Evolutionary conservation across 2,113 vertebrate genomes (phyloP).

Genomic region (Anolis sagrei): DNA sequence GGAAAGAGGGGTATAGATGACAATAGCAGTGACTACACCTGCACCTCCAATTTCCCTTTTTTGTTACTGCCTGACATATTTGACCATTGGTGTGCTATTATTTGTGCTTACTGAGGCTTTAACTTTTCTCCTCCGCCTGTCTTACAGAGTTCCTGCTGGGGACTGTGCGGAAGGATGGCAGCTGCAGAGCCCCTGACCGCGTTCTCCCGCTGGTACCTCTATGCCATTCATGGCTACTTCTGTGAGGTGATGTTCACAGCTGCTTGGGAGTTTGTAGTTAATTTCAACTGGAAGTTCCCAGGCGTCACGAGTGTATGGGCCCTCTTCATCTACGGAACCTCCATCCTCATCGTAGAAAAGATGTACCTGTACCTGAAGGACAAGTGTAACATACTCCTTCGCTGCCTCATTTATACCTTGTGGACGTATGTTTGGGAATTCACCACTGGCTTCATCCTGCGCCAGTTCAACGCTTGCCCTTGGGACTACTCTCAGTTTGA

Average conservation of each 20-base stretch:
- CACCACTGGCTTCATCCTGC: conserved; percentile 90
- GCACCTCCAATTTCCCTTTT: no score
- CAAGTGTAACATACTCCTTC: conserved; percentile 86
- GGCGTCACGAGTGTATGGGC: conserved; percentile 98
- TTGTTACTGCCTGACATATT: background rate
- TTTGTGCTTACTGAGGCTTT: background rate
- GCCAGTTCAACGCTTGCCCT: conserved; percentile 95
- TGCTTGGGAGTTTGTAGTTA: conserved; percentile 95
- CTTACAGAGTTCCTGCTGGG: conserved; percentile 63
- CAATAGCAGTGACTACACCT: no score
- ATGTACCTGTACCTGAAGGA: conserved; percentile 92
- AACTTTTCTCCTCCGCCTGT: background rate
- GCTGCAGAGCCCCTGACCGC: conserved; percentile 89
- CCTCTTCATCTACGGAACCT: conserved; percentile 97
- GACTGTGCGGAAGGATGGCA: conserved; percentile 67
- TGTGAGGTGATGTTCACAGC: conserved; percentile 99
- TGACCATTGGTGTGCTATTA: background rate
- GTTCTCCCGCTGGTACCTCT: conserved; percentile 97
- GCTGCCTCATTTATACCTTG: conserved; percentile 94
- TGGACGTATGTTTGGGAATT: conserved; percentile 99
- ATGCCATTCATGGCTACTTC: conserved; percentile 98
- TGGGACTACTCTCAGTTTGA: conserved; percentile 98
- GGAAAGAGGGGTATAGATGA: no score
- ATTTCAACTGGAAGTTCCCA: conserved; percentile 98
- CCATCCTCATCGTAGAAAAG: conserved; percentile 95